A percentile compares a stretch with the other conserved stretches of the same genome.
phyloP scores from a whole-genome alignment of 1,140 invertebrate species.

The Zaprionus kolodkinae region DNA sequence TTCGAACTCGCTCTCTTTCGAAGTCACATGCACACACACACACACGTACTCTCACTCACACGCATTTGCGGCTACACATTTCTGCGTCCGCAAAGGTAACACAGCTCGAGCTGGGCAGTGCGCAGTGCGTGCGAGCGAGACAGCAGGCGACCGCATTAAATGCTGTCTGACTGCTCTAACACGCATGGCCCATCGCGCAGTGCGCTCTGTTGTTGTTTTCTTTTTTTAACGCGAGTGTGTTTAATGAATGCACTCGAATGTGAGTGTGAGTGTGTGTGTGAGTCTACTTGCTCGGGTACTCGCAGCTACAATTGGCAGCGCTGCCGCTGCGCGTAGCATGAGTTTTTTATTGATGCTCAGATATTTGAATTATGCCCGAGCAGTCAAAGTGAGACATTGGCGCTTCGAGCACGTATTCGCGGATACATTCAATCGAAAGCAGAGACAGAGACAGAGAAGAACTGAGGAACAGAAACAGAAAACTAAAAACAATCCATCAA shows the following conservation, averaged over 20 bases:
- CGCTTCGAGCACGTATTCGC: constrained; percentile 84
- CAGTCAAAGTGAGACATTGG: constrained; percentile 85
- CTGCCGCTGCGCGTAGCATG: constrained; percentile 48
- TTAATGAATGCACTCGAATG: constrained; percentile 67
- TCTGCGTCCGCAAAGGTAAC: constrained; percentile 72
- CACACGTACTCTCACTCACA: constrained; percentile 6
- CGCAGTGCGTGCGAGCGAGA: constrained; percentile 48
- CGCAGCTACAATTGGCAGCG: constrained; percentile 76
- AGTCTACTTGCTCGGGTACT: constrained; percentile 68
- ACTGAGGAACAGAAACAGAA: constrained; percentile 27
- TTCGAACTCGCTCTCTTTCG: constrained; percentile 70
- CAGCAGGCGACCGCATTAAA: constrained; percentile 38
- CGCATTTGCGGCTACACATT: constrained; percentile 64
- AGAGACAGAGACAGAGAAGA: constrained; percentile 28
- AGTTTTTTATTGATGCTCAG: constrained; percentile 84
- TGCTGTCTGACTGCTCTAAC: constrained; percentile 58
- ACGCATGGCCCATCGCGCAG: constrained; percentile 47
- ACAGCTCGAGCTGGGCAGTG: constrained; percentile 3
- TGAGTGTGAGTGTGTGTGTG: constrained; percentile 24
- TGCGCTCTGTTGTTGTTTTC: constrained; percentile 30
- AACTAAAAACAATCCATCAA: constrained; percentile 47
- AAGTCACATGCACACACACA: constrained; percentile 59
- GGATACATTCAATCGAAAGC: constrained; percentile 65
- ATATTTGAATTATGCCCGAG: constrained; percentile 84
- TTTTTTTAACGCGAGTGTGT: constrained; percentile 49